A percentile compares a stretch with the other conserved stretches of the same genome.
Evolutionary conservation across 2,113 vertebrate genomes (phyloP).

Genomic region (Dipodomys ordii): DNA sequence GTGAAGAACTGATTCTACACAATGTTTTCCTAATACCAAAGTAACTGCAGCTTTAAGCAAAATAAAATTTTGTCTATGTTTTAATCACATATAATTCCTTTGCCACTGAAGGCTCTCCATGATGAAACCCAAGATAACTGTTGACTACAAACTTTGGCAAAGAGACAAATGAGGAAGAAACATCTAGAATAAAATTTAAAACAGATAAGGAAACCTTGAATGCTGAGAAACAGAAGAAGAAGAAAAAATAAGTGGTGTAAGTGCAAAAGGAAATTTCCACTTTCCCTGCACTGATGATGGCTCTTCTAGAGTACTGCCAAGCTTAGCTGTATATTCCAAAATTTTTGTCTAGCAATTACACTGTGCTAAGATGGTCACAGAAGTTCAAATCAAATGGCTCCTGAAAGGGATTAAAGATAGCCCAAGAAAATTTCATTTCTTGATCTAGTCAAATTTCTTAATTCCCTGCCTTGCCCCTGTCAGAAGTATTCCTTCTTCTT

Average conservation of each 20-base stretch:
- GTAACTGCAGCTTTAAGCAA: background rate
- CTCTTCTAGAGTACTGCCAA: background rate
- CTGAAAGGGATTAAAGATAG: background rate
- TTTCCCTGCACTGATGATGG: background rate
- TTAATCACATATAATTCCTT: background rate
- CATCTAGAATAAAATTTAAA: background rate
- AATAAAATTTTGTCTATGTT: background rate
- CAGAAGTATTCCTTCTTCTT: background rate
- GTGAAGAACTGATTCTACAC: background rate
- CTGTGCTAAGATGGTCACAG: background rate
- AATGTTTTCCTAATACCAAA: conserved; percentile 11
- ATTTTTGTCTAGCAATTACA: background rate
- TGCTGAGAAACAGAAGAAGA: background rate
- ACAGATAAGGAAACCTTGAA: background rate
- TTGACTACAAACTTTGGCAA: background rate
- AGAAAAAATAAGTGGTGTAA: background rate
- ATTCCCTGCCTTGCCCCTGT: background rate
- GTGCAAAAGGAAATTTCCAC: background rate
- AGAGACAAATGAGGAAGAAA: background rate
- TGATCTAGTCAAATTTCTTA: no score
- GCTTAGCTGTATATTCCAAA: background rate
- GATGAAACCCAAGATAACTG: background rate
- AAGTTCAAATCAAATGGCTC: background rate
- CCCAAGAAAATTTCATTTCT: background rate
- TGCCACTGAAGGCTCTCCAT: background rate